Evolutionary conservation across 2,888 invertebrate species (phyloP), one percentile per base, ranked within the genome.

Genomic region (Tachina lurida): DNA sequence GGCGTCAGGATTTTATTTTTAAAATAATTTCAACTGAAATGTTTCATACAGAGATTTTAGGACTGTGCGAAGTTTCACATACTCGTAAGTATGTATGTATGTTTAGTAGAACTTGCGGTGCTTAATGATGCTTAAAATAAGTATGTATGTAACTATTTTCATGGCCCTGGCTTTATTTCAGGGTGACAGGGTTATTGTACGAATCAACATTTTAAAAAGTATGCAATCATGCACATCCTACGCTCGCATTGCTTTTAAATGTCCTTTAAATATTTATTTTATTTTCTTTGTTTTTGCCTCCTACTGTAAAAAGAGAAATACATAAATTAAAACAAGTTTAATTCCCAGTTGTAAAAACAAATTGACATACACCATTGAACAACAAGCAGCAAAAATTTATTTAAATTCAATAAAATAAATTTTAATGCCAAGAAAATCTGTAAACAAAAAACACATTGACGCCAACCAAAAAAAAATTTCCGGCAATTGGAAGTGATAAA

Each of bases 261-360:
- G 31, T 31, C 31, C 31, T 31, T 31, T 31, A 31, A 31, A 31
- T 31, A 31, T 31, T 41, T 41, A 10, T 4, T 62, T 41, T 41
- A 0, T 10, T 43, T 31, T 1, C 10, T 1, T n/a, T 60, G 2
- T 10, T 60, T 73, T 73, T 73, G 58, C 12, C 0, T 17, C 1
- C 41, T 39, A 73, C 60, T 73, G 73, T 75, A 43, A 58, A 60
- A 17, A 15, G 7, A 2, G 12, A 41, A 74, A 60, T n/a, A n/a
- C n/a, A n/a, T 43, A 43, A 22, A 7, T 73, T 8, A 31, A 39
- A 78, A 77, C 68, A 19, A 52, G 60, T 52, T 70, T 43, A 10
- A 22, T 52, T 52, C 13, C 60, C 60, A 77, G 41, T 60, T 68
- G 68, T 43, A 67, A 67, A 67, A 67, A 68, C 65, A 77, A 60